These are phyloP conservation scores for Onychomys leucogaster DNA, from an alignment of 2,797 vertebrate species.

Conservation along the genomic window DNA sequence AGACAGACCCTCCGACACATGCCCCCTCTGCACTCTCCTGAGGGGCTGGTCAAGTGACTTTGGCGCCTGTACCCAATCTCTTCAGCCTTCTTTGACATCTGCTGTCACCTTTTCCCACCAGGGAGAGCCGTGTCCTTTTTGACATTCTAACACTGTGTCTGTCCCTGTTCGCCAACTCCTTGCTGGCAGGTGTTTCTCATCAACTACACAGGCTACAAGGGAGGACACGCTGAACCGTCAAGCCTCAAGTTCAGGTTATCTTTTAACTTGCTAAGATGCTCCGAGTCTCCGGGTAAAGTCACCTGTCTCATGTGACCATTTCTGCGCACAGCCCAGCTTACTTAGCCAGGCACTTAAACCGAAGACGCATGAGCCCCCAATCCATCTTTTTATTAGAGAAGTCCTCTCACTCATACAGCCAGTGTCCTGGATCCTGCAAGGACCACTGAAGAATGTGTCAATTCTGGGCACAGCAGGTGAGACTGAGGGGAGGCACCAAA, in stretches of 20 bases:
- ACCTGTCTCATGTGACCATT: neutral
- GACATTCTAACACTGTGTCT: neutral
- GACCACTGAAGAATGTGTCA: neutral
- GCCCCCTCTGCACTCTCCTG: no score
- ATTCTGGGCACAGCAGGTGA: neutral
- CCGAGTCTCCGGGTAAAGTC: neutral
- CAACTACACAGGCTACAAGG: accelerated
- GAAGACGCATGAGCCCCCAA: conserved; percentile 37
- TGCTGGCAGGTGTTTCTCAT: neutral
- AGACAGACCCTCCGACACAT: neutral
- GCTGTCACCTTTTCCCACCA: neutral
- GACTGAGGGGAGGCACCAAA: neutral
- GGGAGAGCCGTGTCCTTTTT: neutral
- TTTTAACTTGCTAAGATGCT: neutral
- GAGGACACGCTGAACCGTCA: neutral
- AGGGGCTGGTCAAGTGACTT: neutral
- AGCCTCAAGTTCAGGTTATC: neutral
- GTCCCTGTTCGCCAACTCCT: neutral
- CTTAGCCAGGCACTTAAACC: conserved; percentile 78
- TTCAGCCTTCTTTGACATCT: neutral
- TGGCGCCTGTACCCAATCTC: neutral
- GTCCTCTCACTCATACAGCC: neutral
- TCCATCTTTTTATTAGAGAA: conserved; percentile 20
- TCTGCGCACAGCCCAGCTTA: conserved; percentile 16
- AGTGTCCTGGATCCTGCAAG: neutral